Evolutionary conservation across 2,797 vertebrate species (phyloP).

Genomic region (Argyrosomus regius): DNA sequence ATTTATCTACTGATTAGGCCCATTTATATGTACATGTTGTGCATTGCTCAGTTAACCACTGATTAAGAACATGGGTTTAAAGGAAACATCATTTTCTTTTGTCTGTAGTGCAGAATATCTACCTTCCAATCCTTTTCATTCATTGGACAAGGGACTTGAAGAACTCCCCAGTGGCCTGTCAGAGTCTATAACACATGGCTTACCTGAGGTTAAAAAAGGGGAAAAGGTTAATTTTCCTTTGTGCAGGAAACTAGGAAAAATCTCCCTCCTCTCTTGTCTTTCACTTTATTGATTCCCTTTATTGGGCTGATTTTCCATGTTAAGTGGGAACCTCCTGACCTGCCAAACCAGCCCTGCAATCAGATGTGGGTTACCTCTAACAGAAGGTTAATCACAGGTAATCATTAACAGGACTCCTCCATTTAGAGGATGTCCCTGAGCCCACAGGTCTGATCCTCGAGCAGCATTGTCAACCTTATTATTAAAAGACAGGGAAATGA

Average conservation of each 20-base stretch:
- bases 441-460: constrained; percentile 22
- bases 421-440: constrained; percentile 50
- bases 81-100: not conserved
- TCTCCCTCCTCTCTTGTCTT: constrained; percentile 51
- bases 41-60: not conserved
- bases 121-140: not conserved
- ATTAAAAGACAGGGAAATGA: not conserved
- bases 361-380: constrained; percentile 39
- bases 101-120: not conserved
- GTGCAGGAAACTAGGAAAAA: constrained; percentile 28
- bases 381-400: constrained; percentile 69
- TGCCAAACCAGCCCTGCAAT: constrained; percentile 32
- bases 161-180: constrained; percentile 7
- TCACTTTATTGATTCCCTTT: constrained; percentile 69
- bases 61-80: not conserved
- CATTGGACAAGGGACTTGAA: not conserved
- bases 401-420: constrained; percentile 60
- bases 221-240: constrained; percentile 37
- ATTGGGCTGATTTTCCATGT: constrained; percentile 59
- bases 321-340: constrained; percentile 56
- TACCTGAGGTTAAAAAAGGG: constrained; percentile 10
- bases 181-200: constrained; percentile 5
- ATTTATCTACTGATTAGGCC: not conserved
- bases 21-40: not conserved
- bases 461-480: constrained; percentile 9